Percentiles rank a stretch among this genome's conserved stretches.
Conservation (phyloP, 2,888 invertebrate genomes). For the Lithophane socia region DNA sequence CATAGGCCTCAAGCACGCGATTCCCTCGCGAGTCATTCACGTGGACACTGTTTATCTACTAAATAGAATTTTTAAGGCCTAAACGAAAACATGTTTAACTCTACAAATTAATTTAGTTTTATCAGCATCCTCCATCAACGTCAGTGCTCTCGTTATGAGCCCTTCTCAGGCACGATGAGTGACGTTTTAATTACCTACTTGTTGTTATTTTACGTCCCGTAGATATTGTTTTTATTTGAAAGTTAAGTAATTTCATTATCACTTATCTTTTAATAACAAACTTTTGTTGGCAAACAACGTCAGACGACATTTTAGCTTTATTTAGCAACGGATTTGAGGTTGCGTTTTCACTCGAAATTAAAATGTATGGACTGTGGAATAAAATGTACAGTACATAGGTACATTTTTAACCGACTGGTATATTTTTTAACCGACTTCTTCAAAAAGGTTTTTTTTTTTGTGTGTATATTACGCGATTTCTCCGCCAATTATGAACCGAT, state of each 20-base stretch:
- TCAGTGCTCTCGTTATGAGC: constrained; percentile 67
- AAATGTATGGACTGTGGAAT: constrained; percentile 2
- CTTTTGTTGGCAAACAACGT: constrained; percentile 41
- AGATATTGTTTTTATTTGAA: constrained; percentile 70
- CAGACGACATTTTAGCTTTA: constrained; percentile 18
- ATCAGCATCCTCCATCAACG: constrained; percentile 74
- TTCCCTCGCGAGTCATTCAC: constrained; percentile 66
- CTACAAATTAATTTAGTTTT: constrained; percentile 74
- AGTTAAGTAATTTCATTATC: constrained; percentile 59
- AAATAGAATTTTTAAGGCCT: constrained; percentile 57
- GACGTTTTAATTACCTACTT: constrained; percentile 75
- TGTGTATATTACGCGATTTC: too few relatives aligned
- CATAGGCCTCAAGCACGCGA: constrained; percentile 71
- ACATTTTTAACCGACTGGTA: too few relatives aligned
- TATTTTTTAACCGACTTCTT: too few relatives aligned
- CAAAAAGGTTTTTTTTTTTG: too few relatives aligned
- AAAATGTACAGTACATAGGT: constrained; percentile 8
- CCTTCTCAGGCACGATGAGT: constrained; percentile 72
- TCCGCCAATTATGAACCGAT: too few relatives aligned
- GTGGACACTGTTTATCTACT: constrained; percentile 39
- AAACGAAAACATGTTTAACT: constrained; percentile 64
- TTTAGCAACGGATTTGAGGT: constrained; percentile 12
- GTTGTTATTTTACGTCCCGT: constrained; percentile 69
- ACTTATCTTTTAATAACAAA: constrained; percentile 49
- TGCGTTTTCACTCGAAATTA: constrained; percentile 31